Evolutionary conservation across 2,888 invertebrate genomes (phyloP).

Genomic region (Megaustenia siamemsis): DNA sequence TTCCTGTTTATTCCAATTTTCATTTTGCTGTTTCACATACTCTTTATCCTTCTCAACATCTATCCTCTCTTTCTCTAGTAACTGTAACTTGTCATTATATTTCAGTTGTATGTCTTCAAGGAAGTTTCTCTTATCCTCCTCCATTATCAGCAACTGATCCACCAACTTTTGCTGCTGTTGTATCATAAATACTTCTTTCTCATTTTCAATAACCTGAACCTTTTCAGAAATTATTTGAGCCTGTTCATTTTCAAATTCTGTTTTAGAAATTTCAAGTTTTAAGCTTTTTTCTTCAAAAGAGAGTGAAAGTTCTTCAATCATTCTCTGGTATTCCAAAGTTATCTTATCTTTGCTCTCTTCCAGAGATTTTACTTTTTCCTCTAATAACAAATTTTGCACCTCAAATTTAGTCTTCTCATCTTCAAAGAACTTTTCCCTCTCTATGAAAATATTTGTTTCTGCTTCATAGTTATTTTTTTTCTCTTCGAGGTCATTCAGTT

Average conservation of each 20-base stretch:
- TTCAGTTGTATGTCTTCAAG: not conserved
- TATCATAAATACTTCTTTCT: not conserved
- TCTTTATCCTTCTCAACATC: not conserved
- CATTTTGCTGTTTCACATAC: not conserved
- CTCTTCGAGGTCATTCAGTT: not conserved
- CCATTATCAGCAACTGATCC: not conserved
- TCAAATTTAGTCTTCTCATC: not conserved
- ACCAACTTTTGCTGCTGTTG: not conserved
- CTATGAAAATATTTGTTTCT: not conserved
- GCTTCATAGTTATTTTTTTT: not conserved
- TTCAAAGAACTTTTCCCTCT: slow-evolving; percentile 5
- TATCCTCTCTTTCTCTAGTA: not conserved
- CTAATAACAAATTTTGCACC: not conserved
- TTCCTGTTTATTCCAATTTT: not conserved
- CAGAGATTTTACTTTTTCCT: not conserved
- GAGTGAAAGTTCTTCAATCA: not conserved
- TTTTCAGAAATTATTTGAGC: not conserved
- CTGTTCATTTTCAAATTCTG: slow-evolving; percentile 4
- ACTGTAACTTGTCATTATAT: slow-evolving; percentile 3
- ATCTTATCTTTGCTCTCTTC: not conserved
- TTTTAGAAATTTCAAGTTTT: not conserved
- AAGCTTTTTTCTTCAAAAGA: not conserved
- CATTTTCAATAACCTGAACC: not conserved
- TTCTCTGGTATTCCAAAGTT: not conserved
- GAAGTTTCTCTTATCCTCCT: not conserved